These are phyloP conservation scores for Yasuhikotakia modesta DNA, from an alignment of 2,797 vertebrate genomes.

Conservation along the genomic window DNA sequence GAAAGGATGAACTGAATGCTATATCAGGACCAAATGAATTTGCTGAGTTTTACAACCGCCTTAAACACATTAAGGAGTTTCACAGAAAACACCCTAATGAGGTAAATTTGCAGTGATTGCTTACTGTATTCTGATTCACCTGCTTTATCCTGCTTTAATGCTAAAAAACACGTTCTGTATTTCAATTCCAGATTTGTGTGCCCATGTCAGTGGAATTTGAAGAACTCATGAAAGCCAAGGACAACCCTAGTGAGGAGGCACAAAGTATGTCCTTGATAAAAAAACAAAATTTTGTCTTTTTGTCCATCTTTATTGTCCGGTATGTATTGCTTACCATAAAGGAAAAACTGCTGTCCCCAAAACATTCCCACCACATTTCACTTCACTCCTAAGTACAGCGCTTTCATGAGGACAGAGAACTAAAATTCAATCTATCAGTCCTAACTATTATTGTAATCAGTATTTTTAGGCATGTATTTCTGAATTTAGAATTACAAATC, in stretches of 20 bases:
- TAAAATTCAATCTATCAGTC: too few relatives aligned
- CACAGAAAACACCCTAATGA: conserved; percentile 97
- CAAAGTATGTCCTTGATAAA: conserved; percentile 83
- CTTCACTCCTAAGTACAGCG: too few relatives aligned
- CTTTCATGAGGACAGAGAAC: too few relatives aligned
- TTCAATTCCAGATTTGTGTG: conserved; percentile 85
- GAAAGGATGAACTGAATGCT: conserved; percentile 92
- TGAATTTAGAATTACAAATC: too few relatives aligned
- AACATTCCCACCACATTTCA: too few relatives aligned
- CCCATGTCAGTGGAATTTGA: conserved; percentile 99
- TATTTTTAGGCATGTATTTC: too few relatives aligned
- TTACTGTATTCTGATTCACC: not conserved
- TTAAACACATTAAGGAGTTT: conserved; percentile 98
- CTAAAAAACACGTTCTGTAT: not conserved
- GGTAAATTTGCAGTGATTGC: conserved; percentile 67
- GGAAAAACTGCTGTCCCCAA: too few relatives aligned
- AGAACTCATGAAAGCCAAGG: conserved; percentile 92
- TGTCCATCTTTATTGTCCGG: too few relatives aligned
- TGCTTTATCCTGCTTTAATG: not conserved
- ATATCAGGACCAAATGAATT: conserved; percentile 98
- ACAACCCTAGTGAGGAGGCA: conserved; percentile 94
- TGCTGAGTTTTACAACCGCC: conserved; percentile 95
- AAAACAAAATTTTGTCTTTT: too few relatives aligned
- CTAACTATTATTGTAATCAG: too few relatives aligned
- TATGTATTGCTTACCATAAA: too few relatives aligned